phyloP scores from a whole-genome alignment of 1,140 invertebrate genomes.

The Cydia strobilella region DNA sequence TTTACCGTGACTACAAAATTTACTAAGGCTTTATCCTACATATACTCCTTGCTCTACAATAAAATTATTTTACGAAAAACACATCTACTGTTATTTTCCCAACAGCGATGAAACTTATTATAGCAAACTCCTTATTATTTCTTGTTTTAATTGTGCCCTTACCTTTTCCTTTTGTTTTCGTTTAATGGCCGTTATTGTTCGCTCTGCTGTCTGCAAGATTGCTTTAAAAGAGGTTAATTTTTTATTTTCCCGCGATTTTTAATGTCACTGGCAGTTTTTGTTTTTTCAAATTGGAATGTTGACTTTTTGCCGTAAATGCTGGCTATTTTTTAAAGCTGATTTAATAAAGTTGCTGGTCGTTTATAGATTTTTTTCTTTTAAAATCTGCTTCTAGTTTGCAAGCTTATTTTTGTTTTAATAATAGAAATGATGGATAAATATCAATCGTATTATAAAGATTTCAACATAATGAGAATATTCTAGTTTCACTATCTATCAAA shows the following conservation, averaged over 20 bases:
- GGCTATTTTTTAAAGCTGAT: neutral
- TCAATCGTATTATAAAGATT: too few species aligned
- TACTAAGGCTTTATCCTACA: too few species aligned
- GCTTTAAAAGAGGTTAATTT: conserved; percentile 30
- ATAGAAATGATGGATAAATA: too few species aligned
- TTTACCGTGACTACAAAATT: too few species aligned
- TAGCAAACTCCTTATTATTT: conserved; percentile 78
- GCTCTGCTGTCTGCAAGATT: conserved; percentile 11
- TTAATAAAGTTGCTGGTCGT: neutral
- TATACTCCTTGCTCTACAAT: too few species aligned
- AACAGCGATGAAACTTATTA: conserved; percentile 75
- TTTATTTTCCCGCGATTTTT: conserved; percentile 28
- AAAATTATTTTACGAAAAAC: neutral
- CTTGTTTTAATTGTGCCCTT: conserved; percentile 79
- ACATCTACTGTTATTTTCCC: conserved; percentile 61
- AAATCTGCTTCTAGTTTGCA: neutral
- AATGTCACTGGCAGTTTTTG: conserved; percentile 31
- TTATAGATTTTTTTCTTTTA: neutral
- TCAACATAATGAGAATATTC: neutral
- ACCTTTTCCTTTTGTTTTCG: conserved; percentile 77
- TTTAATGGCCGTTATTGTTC: conserved; percentile 78
- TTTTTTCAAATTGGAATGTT: conserved; percentile 24
- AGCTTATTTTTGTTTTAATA: too few species aligned
- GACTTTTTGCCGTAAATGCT: neutral
- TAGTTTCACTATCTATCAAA: neutral